Evolutionary conservation across 2,113 vertebrate genomes (phyloP), one percentile per base, ranked within the genome.

Genomic region (Sinocyclocheilus anshuiensis): DNA sequence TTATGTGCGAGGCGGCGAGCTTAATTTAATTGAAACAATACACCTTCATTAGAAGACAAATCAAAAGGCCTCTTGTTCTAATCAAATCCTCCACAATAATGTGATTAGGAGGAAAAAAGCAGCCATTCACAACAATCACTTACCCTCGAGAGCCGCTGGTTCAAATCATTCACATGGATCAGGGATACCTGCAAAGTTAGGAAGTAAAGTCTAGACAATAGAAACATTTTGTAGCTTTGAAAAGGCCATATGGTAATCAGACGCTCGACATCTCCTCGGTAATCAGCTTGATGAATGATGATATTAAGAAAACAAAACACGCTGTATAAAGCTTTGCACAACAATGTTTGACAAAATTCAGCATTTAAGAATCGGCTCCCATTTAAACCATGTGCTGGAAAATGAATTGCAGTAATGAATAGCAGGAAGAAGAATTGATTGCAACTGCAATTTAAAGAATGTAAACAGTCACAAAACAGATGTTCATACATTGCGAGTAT

Each of bases 11-110:
- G 71, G 53, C 13, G 36, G 45, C 33, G n/a, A 79, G 57, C 4
- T 29, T 86, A 74, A 84, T 88, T 86, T 75, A 87, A 88, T 87
- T 29, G n/a, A 63, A 79, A 79, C 84, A 91, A 86, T 83, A 86
- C 81, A 83, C 71, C 69, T 83, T 87, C 77, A 87, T 89, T 85
- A 87, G 84, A 26, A 77, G 84, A 61, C 36, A 39, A 87, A 79
- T 87, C 59, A 84, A 86, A 29, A 65, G 29, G 77, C 85, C 76
- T 89, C 36, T 87, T 72, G 53, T 36, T 29, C 39, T 84, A 90
- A 90, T 91, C 78, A 86, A 80, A 88, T 79, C 50, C 63, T 63
- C 83, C 36, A 48, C 36, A 55, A 26, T 86, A 61, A 85, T 61
- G 24, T 78, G 84, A 84, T 91, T 76, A 81, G 24, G 77, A 74